Percentiles rank a stretch among this genome's conserved stretches.
Conservation (phyloP, 2,113 vertebrate genomes). For the Tragulus kanchil region DNA sequence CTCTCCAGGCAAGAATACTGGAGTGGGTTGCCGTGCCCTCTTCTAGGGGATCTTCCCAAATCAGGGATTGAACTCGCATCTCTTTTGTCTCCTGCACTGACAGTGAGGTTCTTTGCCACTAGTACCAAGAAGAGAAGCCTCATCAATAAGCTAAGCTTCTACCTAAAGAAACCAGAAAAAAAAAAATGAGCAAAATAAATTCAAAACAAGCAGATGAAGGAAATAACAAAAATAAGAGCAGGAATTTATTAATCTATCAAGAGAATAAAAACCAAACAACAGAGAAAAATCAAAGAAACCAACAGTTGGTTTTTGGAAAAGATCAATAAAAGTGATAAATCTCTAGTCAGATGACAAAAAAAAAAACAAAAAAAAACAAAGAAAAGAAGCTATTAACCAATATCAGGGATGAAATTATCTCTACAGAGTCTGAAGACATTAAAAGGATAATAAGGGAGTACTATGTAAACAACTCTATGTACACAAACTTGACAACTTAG, state of each 20-base stretch:
- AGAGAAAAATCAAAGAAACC: not conserved
- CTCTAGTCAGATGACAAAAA: not conserved
- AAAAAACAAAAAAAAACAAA: not conserved
- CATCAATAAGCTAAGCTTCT: not conserved
- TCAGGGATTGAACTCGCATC: too few relatives aligned
- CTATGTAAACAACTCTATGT: not conserved
- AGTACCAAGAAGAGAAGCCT: not conserved
- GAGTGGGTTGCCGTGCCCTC: too few relatives aligned
- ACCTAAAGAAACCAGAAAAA: not conserved
- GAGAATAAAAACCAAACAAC: not conserved
- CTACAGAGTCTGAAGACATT: not conserved
- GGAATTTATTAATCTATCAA: not conserved
- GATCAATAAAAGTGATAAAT: not conserved
- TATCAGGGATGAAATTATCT: constrained; percentile 24
- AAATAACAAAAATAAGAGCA: constrained; percentile 28
- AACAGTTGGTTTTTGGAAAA: not conserved
- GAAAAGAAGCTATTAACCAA: constrained; percentile 16
- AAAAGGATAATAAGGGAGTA: not conserved
- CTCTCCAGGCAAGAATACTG: too few relatives aligned
- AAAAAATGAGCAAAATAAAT: constrained; percentile 15
- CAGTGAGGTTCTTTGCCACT: too few relatives aligned
- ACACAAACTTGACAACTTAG: constrained; percentile 5
- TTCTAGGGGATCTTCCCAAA: too few relatives aligned
- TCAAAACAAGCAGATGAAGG: not conserved
- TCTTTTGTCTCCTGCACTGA: too few relatives aligned